Conservation (phyloP, 2,113 vertebrate species). For the Phaethon lepturus region DNA sequence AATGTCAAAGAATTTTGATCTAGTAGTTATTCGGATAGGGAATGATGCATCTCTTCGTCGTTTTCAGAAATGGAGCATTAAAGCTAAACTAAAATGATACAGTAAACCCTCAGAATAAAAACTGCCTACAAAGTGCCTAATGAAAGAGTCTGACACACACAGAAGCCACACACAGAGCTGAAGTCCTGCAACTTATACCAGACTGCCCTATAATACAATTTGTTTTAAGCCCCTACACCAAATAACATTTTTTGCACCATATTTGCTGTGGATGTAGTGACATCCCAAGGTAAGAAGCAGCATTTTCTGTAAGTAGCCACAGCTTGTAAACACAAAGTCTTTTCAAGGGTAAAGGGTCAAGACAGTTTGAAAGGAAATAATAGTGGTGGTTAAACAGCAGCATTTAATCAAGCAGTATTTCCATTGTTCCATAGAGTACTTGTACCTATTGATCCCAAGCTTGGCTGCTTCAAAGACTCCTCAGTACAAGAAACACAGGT, state of each 20-base stretch:
- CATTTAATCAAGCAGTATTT: conserved; percentile 39
- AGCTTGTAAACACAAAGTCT: background rate
- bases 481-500: conserved; percentile 71
- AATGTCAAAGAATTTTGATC: background rate
- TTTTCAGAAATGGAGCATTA: background rate
- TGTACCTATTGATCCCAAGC: conserved; percentile 73
- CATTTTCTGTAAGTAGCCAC: background rate
- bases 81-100: background rate
- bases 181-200: background rate
- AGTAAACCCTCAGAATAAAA: background rate
- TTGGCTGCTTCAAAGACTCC: background rate
- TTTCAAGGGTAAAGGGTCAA: background rate
- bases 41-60: background rate
- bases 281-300: background rate
- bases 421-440: conserved; percentile 16
- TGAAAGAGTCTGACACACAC: background rate
- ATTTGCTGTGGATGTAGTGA: background rate
- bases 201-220: background rate
- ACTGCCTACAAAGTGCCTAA: rapidly evolving
- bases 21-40: background rate
- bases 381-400: conserved; percentile 59
- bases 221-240: background rate
- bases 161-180: background rate
- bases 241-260: background rate
- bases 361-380: background rate